phyloP scores from a whole-genome alignment of 1,140 invertebrate genomes.

The Campoletis sonorensis region DNA sequence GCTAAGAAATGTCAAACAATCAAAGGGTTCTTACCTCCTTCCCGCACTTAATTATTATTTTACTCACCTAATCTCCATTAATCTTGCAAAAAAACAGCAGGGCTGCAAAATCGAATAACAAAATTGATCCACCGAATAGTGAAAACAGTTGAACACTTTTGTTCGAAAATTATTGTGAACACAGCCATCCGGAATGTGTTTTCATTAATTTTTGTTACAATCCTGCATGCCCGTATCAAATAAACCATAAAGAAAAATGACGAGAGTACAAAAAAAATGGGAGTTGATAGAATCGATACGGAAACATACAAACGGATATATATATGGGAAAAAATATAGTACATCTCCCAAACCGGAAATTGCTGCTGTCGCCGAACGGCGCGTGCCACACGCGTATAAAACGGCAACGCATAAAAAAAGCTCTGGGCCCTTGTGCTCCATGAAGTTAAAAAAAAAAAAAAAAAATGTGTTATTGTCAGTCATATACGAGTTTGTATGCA shows the following conservation, averaged over 20 bases:
- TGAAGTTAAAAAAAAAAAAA: constrained; percentile 47
- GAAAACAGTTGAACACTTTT: too few relatives aligned
- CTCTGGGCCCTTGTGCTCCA: constrained; percentile 43
- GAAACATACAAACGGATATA: constrained; percentile 46
- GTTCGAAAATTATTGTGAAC: too few relatives aligned
- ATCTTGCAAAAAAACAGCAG: too few relatives aligned
- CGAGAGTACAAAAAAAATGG: not conserved
- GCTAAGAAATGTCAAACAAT: too few relatives aligned
- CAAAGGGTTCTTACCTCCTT: too few relatives aligned
- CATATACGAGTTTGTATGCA: not conserved
- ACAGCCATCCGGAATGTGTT: too few relatives aligned
- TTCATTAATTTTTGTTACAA: not conserved
- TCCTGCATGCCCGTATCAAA: not conserved
- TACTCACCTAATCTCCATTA: too few relatives aligned
- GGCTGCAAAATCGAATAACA: too few relatives aligned
- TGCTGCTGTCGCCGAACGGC: constrained; percentile 48
- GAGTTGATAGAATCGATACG: constrained; percentile 59
- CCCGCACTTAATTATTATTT: too few relatives aligned
- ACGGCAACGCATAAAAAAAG: constrained; percentile 41
- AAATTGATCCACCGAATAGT: too few relatives aligned
- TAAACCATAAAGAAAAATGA: not conserved
- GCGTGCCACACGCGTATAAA: constrained; percentile 20
- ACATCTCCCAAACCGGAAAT: constrained; percentile 56
- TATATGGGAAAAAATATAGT: constrained; percentile 18
- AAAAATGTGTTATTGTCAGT: constrained; percentile 21